Conservation (phyloP, 2,888 invertebrate species). For the Cartodere bifasciata region DNA sequence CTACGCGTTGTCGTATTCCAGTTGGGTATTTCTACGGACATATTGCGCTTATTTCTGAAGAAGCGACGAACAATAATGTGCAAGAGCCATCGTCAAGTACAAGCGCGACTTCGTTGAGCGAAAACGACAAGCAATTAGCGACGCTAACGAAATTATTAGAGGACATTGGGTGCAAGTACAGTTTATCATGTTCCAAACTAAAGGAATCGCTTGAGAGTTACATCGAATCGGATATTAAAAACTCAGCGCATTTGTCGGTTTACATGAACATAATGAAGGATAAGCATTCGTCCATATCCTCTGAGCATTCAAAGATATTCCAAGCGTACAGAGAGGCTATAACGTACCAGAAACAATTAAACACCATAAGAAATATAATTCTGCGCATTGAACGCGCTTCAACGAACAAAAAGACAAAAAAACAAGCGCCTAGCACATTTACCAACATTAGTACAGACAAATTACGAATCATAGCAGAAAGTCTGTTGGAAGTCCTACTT, state of each 20-base stretch:
- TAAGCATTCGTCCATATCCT: constrained; percentile 23
- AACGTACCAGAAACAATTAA: constrained; percentile 78
- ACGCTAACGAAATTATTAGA: constrained; percentile 59
- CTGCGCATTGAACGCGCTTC: constrained; percentile 53
- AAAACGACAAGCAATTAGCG: constrained; percentile 46
- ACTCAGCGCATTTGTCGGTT: constrained; percentile 71
- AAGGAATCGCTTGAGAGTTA: constrained; percentile 67
- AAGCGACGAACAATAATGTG: constrained; percentile 35
- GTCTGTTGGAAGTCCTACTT: constrained; percentile 67
- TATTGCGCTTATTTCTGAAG: constrained; percentile 55
- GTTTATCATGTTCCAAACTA: constrained; percentile 73
- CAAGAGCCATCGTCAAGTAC: constrained; percentile 23
- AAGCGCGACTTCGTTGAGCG: constrained; percentile 26
- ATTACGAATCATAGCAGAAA: constrained; percentile 67
- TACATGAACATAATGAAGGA: constrained; percentile 49
- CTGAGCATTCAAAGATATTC: constrained; percentile 39
- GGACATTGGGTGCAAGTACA: constrained; percentile 69
- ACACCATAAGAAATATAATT: constrained; percentile 67
- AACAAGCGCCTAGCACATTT: constrained; percentile 13
- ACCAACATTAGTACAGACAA: constrained; percentile 69
- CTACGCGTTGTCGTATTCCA: constrained; percentile 80
- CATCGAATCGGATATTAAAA: constrained; percentile 65
- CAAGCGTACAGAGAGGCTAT: constrained; percentile 56
- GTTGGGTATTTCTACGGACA: constrained; percentile 91
- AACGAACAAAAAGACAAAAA: constrained; percentile 6